Evolutionary conservation across 2,888 invertebrate species (phyloP), one percentile per base, ranked within the genome.

Genomic region (Dermolepida albohirtum): DNA sequence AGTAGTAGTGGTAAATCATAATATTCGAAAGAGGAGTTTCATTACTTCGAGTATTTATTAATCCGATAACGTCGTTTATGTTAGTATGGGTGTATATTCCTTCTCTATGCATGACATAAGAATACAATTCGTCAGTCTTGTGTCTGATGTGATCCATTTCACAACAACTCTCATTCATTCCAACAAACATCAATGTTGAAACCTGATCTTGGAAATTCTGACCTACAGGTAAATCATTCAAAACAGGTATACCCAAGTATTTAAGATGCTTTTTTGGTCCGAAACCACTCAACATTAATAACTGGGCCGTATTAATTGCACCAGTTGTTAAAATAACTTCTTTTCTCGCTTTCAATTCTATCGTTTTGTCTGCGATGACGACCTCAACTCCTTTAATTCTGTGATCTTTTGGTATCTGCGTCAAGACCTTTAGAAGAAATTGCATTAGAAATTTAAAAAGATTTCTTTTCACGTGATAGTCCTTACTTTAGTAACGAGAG

Each of bases 271-370:
- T 75, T 8, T 73, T 76, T 0, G 85, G 84, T 1, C 86, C 86
- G 5, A 89, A 81, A 0, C 90, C 90, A 12, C 89, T 89, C 14
- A 89, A 74, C 85, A 89, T 84, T 17, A 90, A 81, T 7, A 90
- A 76, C 77, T 90, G 89, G 0, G 89, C 87, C 6, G 87, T 68
- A 77, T 90, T 90, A 72, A 91, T 86, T 2, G 89, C 84, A 1
- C 90, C 90, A 1, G 86, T 88, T n/a, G 87, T 84, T 22, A 90
- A 75, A 66, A 90, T 87, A 0, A 90, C 82, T 72, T 87, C 88
- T 72, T 85, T 86, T 43, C 84, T 81, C 1, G 87, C 87, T 16
- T 75, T 74, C 5, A 83, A 80, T 0, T 71, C 73, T 27, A 75
- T 59, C 10, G 71, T 67, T 43, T 74, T 71, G 0, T 76, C 74